phyloP scores from a whole-genome alignment of 2,888 invertebrate genomes.

The Choristoneura rosaceana region DNA sequence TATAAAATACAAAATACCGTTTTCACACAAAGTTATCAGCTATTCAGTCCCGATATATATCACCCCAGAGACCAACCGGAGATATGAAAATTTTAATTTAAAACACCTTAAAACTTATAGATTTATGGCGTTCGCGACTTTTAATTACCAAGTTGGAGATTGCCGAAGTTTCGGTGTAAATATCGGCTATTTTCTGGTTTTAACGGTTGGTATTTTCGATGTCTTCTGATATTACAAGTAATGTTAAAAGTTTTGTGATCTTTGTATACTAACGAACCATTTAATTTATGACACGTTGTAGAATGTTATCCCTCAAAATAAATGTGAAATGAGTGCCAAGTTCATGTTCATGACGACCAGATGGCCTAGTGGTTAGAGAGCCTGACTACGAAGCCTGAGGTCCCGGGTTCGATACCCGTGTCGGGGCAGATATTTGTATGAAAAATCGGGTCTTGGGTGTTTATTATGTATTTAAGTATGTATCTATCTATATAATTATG shows the following conservation, averaged over 20 bases:
- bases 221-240: neutral
- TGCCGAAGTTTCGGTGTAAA: slow-evolving; percentile 46
- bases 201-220: slow-evolving; percentile 11
- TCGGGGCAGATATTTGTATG: no score
- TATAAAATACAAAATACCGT: slow-evolving; percentile 5
- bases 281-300: no score
- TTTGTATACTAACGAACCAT: no score
- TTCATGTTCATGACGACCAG: no score
- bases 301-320: no score
- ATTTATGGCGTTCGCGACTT: slow-evolving; percentile 59
- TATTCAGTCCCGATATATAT: slow-evolving; percentile 22
- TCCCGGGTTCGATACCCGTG: no score
- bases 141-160: slow-evolving; percentile 47
- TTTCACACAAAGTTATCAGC: slow-evolving; percentile 19
- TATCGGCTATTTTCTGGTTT: slow-evolving; percentile 39
- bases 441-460: no score
- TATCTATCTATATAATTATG: no score
- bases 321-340: no score
- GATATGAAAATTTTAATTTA: slow-evolving; percentile 72
- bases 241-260: neutral
- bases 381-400: no score
- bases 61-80: slow-evolving; percentile 21
- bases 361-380: no score
- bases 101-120: slow-evolving; percentile 74
- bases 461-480: no score